Base-by-base conservation (phyloP, 2,113 vertebrate species). In the Oryzias celebensis region DNA sequence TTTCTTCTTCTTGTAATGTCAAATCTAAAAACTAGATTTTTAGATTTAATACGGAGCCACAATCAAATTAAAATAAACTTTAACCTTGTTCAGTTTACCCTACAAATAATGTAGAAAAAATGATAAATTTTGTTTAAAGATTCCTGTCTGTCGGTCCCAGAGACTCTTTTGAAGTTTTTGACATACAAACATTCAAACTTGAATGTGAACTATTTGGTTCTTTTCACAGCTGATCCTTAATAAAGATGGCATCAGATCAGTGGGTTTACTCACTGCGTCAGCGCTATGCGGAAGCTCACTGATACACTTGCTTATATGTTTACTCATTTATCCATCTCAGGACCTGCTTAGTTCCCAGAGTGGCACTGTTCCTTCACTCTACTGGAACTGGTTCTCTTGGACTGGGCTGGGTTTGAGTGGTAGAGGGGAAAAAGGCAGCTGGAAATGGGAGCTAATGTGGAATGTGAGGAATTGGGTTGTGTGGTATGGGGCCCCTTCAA, bases 381-480 rank as follows among this genome's bases (percentile, higher is more conserved):
- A n/a, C 58, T 79, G 80, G 68, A 59, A 20, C 43, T 7, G 61
- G 71, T 72, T 58, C 56, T 43, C 46, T 47, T 57, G 80, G 68
- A 74, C 58, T 77, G 82, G 71, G 78, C 62, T 71, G 82, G 82
- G 75, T 62, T 48, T 77, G 70, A 66, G 80, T 72, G 78, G 77
- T 81, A 46, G 82, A 90, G 65, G 75, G 81, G 84, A 88, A 20
- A 78, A 71, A 84, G 85, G 88, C 90, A 91, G 89, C 90, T 92
- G 90, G 90, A 91, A 92, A 89, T 91, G 82, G 85, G 85, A 92
- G 89, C 88, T 90, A 79, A 93, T 89, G 86, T 91, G 91, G 92
- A 93, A 93, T 93, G 89, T 88, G 78, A 90, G 86, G 91, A 93
- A 92, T 92, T 92, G 88, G 86, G 86, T 76, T 85, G 88, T 92